These are phyloP conservation scores for Microtus richardsoni DNA, from an alignment of 2,113 vertebrate species.

Conservation along the genomic window DNA sequence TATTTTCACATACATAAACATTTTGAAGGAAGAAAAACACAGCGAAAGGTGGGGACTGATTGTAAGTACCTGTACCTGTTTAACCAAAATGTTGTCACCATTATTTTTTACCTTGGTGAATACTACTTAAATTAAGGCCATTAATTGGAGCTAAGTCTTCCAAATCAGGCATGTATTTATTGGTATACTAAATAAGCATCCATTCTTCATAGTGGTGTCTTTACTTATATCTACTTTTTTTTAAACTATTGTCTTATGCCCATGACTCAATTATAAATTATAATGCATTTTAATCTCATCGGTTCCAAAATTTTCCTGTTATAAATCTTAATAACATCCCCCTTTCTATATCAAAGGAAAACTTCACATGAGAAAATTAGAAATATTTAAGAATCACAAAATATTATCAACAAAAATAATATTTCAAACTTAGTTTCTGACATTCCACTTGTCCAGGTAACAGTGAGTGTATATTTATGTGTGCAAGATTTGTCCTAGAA, in stretches of 20 bases:
- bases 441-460: background rate
- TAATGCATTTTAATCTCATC: background rate
- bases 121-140: background rate
- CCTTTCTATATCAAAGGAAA: background rate
- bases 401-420: background rate
- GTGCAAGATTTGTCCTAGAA: background rate
- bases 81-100: background rate
- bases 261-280: background rate
- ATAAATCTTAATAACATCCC: background rate
- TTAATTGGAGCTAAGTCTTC: background rate
- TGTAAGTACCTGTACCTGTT: background rate
- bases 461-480: background rate
- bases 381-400: background rate
- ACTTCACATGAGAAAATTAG: background rate
- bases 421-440: background rate
- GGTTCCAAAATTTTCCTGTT: background rate
- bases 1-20: background rate
- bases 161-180: background rate
- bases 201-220: background rate
- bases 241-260: background rate
- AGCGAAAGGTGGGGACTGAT: background rate
- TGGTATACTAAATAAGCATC: accelerated
- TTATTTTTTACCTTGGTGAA: background rate
- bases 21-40: background rate
- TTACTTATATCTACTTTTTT: background rate